Conservation (phyloP, 1,140 invertebrate species). For the Tetramorium parvispinum region DNA sequence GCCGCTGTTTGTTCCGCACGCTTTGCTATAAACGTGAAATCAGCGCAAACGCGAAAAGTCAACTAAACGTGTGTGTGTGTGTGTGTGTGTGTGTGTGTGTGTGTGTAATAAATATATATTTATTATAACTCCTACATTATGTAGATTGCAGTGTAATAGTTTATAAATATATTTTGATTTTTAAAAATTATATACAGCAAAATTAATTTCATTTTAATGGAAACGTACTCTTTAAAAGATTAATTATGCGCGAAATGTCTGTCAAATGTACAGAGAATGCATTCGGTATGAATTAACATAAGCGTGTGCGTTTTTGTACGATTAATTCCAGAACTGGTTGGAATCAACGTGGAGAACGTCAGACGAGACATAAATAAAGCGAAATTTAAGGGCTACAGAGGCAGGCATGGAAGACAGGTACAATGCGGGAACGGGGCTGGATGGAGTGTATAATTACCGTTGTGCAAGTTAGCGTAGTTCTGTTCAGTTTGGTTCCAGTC, state of each 20-base stretch:
- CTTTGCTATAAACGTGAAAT: not conserved
- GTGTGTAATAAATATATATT: not conserved
- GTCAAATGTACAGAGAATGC: too few relatives aligned
- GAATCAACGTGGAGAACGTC: conserved; percentile 80
- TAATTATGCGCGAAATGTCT: not conserved
- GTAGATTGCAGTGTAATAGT: not conserved
- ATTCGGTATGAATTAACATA: conserved; percentile 15
- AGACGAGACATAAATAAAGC: conserved; percentile 84
- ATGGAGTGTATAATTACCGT: conserved; percentile 86
- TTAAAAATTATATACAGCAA: not conserved
- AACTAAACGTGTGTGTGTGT: not conserved
- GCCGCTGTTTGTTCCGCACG: not conserved
- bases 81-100: not conserved
- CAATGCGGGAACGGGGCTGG: conserved; percentile 75
- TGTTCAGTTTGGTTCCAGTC: conserved; percentile 85
- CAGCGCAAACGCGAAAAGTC: not conserved
- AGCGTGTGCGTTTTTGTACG: conserved; percentile 63
- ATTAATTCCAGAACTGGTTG: conserved; percentile 60
- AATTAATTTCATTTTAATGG: not conserved
- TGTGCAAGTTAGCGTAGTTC: conserved; percentile 84
- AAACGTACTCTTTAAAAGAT: not conserved
- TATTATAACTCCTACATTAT: not conserved
- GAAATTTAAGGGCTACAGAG: conserved; percentile 84
- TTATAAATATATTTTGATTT: not conserved
- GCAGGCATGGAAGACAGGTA: conserved; percentile 74